Evolutionary conservation across 1,140 invertebrate species (phyloP), one percentile per base, ranked within the genome.

Genomic region (Drosophila sp.): DNA sequence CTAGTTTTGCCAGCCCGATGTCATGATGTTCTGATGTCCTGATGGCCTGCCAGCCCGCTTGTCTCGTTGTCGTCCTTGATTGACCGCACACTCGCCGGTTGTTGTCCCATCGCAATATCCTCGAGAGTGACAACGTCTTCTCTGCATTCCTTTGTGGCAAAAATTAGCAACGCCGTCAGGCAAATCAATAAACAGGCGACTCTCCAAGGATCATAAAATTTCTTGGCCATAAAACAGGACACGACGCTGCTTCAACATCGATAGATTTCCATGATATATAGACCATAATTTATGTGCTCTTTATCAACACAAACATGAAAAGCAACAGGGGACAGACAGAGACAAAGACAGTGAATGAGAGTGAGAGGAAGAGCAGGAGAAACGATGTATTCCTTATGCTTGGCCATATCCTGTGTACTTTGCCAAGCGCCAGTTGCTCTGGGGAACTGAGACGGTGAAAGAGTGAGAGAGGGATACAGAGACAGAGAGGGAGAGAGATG

Each of bases 101-200:
- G 38, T 57, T 11, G 32, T 29, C 21, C 21, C 51, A 14, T 11
- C 16, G 21, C 58, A 43, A 51, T 32, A 50, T 25, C 34, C 56
- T 61, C 18, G 21, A 63, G 21, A 64, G 59, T 32, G 36, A 63
- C 48, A 63, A n/a, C 14, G 57, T 59, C 36, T 61, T 34, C 57
- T 16, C 14, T 7, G 6, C 32, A 40, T 45, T 25, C 48, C 66
- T 63, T 64, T 71, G 67, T 71, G 67, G 50, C 67, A 63, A 18
- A 61, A 72, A 72, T 74, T 74, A 74, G 72, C 57, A 50, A 63
- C 72, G 72, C 72, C 66, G 66, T 56, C 50, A 48, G 43, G 56
- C 57, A 62, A 70, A 74, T 74, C 72, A 70, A 70, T 62, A 74
- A 74, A 70, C 72, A 74, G 43, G 56, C 50, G 71, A 50, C 67